A percentile compares a stretch with the other conserved stretches of the same genome.
phyloP scores from a whole-genome alignment of 2,113 vertebrate species.

The Hymenochirus boettgeri region DNA sequence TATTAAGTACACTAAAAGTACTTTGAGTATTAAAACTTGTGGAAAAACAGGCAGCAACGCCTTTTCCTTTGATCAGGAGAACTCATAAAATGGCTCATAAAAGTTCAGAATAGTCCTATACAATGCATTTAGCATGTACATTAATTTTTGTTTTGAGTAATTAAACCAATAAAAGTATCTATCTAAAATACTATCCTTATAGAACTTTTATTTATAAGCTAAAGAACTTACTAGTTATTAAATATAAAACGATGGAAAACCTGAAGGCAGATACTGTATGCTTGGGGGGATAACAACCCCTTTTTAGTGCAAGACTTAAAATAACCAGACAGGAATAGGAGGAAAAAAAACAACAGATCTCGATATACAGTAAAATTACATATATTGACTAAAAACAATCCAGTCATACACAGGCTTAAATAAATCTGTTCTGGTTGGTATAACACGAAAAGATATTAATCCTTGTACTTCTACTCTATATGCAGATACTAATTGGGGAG shows the following conservation, averaged over 20 bases:
- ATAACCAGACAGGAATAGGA: too few species aligned
- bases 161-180: conserved; percentile 1
- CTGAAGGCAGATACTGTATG: too few species aligned
- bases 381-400: too few species aligned
- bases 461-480: too few species aligned
- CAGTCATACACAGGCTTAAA: too few species aligned
- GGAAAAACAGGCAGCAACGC: conserved; percentile 47
- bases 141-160: conserved; percentile 1
- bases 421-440: too few species aligned
- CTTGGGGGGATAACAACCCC: too few species aligned
- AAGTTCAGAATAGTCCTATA: conserved; percentile 12
- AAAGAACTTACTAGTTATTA: not conserved
- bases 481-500: too few species aligned
- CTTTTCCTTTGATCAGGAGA: conserved; percentile 48
- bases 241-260: not conserved
- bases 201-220: not conserved
- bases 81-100: conserved; percentile 25
- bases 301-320: too few species aligned
- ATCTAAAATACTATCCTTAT: not conserved
- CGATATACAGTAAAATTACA: too few species aligned
- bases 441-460: too few species aligned
- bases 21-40: conserved; percentile 45
- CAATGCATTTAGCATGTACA: conserved; percentile 12
- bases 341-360: too few species aligned
- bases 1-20: conserved; percentile 62